Conservation (phyloP, 2,797 vertebrate species). For the Threskiornis aethiopicus region DNA sequence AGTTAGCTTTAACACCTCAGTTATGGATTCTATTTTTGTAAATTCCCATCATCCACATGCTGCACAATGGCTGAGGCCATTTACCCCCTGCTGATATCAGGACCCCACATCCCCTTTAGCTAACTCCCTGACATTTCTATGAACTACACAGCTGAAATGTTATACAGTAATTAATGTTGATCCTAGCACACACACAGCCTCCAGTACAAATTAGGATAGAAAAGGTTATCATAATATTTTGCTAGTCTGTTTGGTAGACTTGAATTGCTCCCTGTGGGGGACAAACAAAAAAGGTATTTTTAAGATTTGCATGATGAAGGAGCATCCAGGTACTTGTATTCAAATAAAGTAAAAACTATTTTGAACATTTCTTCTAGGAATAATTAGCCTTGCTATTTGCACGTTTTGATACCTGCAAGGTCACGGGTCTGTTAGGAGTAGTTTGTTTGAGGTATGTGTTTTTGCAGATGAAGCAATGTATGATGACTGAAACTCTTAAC, state of each 20-base stretch:
- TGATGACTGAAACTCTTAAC: constrained; percentile 51
- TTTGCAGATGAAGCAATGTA: not conserved
- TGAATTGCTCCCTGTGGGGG: constrained; percentile 81
- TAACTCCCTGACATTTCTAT: constrained; percentile 84
- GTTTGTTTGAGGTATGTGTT: not conserved
- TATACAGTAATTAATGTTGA: constrained; percentile 90
- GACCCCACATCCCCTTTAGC: constrained; percentile 75
- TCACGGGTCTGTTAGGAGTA: not conserved
- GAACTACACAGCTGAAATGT: constrained; percentile 85
- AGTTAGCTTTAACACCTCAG: constrained; percentile 62
- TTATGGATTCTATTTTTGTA: constrained; percentile 67
- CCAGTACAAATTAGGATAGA: constrained; percentile 88
- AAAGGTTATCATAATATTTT: constrained; percentile 95
- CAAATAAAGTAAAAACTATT: constrained; percentile 15
- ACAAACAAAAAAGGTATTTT: constrained; percentile 78
- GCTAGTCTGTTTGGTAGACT: constrained; percentile 82
- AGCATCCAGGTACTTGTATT: constrained; percentile 34
- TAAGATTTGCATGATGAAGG: constrained; percentile 55
- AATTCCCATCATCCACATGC: constrained; percentile 64
- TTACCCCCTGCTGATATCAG: constrained; percentile 60
- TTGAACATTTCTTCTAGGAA: constrained; percentile 21
- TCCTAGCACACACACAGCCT: constrained; percentile 83
- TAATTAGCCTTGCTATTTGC: not conserved
- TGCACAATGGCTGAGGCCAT: constrained; percentile 60
- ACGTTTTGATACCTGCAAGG: not conserved